A percentile compares a stretch with the other conserved stretches of the same genome.
These are phyloP conservation scores for Leucophora obtusa DNA, from an alignment of 2,888 invertebrate species.

Conservation along the genomic window DNA sequence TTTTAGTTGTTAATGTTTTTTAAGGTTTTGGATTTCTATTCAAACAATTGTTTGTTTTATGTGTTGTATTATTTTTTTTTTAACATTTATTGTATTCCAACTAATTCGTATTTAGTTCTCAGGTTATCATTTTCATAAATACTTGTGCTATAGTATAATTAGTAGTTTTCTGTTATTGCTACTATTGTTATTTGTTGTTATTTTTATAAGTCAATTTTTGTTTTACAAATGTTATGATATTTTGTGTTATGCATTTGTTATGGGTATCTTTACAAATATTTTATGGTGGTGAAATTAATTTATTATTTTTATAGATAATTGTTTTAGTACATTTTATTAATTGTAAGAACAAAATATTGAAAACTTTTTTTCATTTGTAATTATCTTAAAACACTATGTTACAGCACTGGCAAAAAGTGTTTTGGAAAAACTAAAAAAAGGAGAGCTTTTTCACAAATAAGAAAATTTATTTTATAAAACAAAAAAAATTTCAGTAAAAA, in stretches of 20 bases:
- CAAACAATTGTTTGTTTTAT: neutral
- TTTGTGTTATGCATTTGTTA: neutral
- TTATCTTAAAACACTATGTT: too few species aligned
- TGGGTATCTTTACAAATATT: too few species aligned
- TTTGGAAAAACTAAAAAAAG: too few species aligned
- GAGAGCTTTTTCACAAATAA: too few species aligned
- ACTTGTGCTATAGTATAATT: neutral
- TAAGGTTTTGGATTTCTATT: neutral
- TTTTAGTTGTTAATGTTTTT: neutral
- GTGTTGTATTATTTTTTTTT: neutral
- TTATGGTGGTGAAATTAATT: too few species aligned
- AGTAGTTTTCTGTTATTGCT: neutral
- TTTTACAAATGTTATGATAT: neutral
- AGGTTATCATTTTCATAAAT: constrained; percentile 55
- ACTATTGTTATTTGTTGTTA: neutral
- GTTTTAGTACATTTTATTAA: neutral
- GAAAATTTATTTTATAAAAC: too few species aligned
- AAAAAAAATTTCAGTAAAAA: too few species aligned
- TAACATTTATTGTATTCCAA: neutral
- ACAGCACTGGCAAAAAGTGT: too few species aligned
- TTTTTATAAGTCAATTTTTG: neutral
- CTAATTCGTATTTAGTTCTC: constrained; percentile 40
- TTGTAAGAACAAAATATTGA: neutral
- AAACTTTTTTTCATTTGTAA: too few species aligned
- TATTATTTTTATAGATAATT: neutral